Evolutionary conservation across 2,797 vertebrate genomes (phyloP).

Genomic region (Chiloscyllium punctatum): DNA sequence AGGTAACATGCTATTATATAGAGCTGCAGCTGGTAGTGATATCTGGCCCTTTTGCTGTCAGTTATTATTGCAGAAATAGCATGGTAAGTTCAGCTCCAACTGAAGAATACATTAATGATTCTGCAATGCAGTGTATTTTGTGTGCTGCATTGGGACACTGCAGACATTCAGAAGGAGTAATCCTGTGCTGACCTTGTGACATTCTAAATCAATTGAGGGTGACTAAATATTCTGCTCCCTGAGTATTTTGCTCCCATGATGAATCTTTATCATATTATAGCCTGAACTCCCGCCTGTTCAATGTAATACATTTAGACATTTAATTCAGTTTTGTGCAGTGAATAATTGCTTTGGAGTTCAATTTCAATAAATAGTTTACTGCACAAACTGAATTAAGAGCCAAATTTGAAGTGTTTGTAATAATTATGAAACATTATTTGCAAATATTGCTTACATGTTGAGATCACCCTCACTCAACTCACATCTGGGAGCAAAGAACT

Average conservation of each 20-base stretch:
- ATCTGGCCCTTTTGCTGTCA: neutral
- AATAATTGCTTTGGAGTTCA: conserved; percentile 8
- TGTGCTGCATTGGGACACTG: neutral
- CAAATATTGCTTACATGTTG: neutral
- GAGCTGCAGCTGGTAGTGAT: neutral
- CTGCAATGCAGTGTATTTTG: neutral
- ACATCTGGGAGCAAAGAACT: neutral
- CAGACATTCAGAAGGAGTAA: neutral
- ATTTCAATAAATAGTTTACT: conserved; percentile 1
- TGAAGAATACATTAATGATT: neutral
- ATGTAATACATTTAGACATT: neutral
- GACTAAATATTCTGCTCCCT: neutral
- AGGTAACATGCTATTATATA: neutral
- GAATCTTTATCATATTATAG: neutral
- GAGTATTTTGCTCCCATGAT: neutral
- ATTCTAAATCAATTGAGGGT: neutral
- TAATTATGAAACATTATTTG: neutral
- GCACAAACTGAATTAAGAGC: conserved; percentile 14
- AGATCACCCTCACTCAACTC: conserved; percentile 18
- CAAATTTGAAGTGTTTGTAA: neutral
- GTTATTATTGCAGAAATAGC: neutral
- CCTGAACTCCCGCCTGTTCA: neutral
- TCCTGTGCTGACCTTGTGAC: neutral
- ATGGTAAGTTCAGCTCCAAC: neutral
- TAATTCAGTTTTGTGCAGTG: conserved; percentile 25